Conservation (phyloP, 1,140 invertebrate genomes). For the Pseudobourletiella spinata region DNA sequence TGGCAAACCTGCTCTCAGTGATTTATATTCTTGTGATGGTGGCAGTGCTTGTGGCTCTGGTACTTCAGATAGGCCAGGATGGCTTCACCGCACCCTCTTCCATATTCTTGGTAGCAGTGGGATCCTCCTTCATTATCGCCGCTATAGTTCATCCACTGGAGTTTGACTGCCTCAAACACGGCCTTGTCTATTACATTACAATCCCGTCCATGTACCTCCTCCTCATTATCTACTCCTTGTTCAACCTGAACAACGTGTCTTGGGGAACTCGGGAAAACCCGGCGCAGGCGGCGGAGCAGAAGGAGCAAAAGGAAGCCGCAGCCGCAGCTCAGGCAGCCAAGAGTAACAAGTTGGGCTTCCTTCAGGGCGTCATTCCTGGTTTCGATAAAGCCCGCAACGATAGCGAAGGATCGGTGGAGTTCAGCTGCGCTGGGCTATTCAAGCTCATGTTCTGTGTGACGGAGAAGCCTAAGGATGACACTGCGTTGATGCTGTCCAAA, state of each 20-base stretch:
- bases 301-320: slow-evolving; percentile 5
- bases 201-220: slow-evolving; percentile 91
- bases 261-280: slow-evolving; percentile 69
- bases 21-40: slow-evolving; percentile 86
- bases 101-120: slow-evolving; percentile 60
- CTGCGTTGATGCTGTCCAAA: slow-evolving; percentile 38
- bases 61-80: slow-evolving; percentile 67
- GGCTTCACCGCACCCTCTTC: slow-evolving; percentile 68
- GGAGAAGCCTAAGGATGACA: slow-evolving; percentile 40
- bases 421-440: slow-evolving; percentile 43
- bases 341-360: slow-evolving; percentile 24
- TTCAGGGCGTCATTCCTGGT: slow-evolving; percentile 18
- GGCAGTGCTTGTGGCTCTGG: slow-evolving; percentile 78
- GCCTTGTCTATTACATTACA: slow-evolving; percentile 79
- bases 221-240: slow-evolving; percentile 80
- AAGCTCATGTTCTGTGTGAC: slow-evolving; percentile 44
- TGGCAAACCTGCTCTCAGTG: slow-evolving; percentile 63
- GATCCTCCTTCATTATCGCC: slow-evolving; percentile 54
- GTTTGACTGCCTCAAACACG: slow-evolving; percentile 57
- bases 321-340: slow-evolving; percentile 6
- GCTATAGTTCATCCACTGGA: slow-evolving; percentile 64
- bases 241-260: slow-evolving; percentile 79
- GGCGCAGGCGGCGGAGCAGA: slow-evolving; percentile 15
- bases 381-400: slow-evolving; percentile 30
- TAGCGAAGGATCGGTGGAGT: slow-evolving; percentile 43